Percentiles rank a stretch among this genome's conserved stretches.
Conservation (phyloP, 2,113 vertebrate genomes). For the Melierax canorus region DNA sequence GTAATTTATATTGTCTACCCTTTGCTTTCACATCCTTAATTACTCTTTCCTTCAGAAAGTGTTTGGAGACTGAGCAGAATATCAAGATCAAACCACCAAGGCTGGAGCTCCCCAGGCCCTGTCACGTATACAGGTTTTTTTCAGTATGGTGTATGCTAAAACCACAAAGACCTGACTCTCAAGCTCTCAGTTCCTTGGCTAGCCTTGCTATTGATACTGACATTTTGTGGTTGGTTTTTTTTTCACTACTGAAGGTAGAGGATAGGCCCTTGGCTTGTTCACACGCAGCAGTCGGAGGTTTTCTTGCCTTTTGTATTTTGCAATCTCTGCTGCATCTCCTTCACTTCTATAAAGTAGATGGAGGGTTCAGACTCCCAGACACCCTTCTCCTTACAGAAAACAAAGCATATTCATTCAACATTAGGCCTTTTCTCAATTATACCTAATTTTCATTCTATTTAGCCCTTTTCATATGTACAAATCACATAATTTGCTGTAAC, state of each 20-base stretch:
- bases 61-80: neutral
- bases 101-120: neutral
- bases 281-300: neutral
- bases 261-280: neutral
- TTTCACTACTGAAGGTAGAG: neutral
- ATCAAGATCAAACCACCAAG: neutral
- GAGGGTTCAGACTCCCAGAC: neutral
- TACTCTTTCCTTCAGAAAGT: neutral
- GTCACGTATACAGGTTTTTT: neutral
- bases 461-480: neutral
- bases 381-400: neutral
- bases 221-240: accelerated
- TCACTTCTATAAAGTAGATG: neutral
- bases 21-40: neutral
- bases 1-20: neutral
- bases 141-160: neutral
- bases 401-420: neutral
- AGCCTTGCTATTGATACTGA: neutral
- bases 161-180: neutral
- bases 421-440: neutral
- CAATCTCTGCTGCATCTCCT: neutral
- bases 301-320: neutral
- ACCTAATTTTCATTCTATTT: neutral
- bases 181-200: neutral
- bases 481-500: neutral